Evolutionary conservation across 35 echinoderm and acorn worm genomes (phyloP), one percentile per base, ranked within the genome.

Genomic region (Anneissia japonica): DNA sequence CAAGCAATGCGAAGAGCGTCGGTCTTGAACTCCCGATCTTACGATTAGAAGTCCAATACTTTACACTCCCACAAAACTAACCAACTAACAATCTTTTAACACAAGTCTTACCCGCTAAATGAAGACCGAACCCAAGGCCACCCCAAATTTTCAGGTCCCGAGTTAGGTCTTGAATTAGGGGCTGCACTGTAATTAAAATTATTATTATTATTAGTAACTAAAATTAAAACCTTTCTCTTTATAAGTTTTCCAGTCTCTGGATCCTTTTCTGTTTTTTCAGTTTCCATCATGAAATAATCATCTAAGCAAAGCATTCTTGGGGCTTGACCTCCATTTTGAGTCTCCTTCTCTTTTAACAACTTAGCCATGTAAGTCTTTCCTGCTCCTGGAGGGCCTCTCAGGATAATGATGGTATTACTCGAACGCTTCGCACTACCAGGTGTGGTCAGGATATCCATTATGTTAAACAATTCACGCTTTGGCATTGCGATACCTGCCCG

Each of bases 251-350:
- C 92, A 37, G 88, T 94, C 31, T 99, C 96, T 51, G 92, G 82
- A 74, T 99, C 96, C 30, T 41, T 87, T 31, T 91, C 92, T 26
- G 76, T 86, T 84, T 89, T 99, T 35, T 99, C 96, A 33, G 87
- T 81, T 84, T 99, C 96, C 46, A 86, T 94, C 89, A 94, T 91
- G 83, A 99, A 99, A 81, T 99, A 99, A 76, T 99, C 96, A 84
- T 99, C 96, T 26, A 99, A 81, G 77, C 96, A 99, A 26, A 99
- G 89, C 96, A 99, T 99, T 34, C 96, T 84, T 33, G 96, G 96
- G 38, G 86, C 91, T 21, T 88, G 88, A 37, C 96, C 92, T 45
- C 92, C 86, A 82, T 91, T 88, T 33, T 89, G 81, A 29, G 85
- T 88, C 84, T 99, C 96, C 37, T 80, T 85, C 16, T 94, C 92